These are phyloP conservation scores for Strigamia crassipes DNA, from an alignment of 2,888 invertebrate species.

Conservation along the genomic window DNA sequence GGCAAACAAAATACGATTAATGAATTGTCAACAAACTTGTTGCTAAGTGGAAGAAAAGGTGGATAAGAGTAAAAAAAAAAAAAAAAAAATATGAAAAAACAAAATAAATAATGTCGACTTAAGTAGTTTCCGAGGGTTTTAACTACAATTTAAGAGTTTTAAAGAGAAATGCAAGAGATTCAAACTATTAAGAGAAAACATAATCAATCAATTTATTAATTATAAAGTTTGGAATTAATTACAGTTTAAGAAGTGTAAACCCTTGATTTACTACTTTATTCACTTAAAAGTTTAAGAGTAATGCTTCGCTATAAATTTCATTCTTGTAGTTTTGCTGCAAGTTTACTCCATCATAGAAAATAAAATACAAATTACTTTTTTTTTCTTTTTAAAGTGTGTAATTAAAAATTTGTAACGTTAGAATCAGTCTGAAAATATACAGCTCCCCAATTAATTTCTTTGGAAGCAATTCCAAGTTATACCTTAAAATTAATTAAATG, in stretches of 20 bases:
- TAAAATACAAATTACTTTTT: too few relatives aligned
- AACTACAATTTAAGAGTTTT: neutral
- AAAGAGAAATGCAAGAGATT: neutral
- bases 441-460: too few relatives aligned
- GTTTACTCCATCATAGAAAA: too few relatives aligned
- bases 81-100: neutral
- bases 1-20: constrained; percentile 38
- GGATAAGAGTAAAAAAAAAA: neutral
- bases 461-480: neutral
- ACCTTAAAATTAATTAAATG: neutral
- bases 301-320: neutral
- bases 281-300: neutral
- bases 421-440: neutral
- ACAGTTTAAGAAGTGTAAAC: neutral
- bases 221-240: constrained; percentile 4
- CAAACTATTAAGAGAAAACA: neutral
- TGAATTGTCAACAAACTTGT: constrained; percentile 42
- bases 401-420: neutral
- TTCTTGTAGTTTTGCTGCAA: too few relatives aligned
- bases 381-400: neutral
- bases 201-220: constrained; percentile 30
- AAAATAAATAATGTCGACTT: neutral
- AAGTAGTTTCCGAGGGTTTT: neutral
- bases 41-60: neutral
- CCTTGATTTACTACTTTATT: neutral